Evolutionary conservation across 2,888 invertebrate species (phyloP), one percentile per base, ranked within the genome.

Genomic region (Tiphia femorata): DNA sequence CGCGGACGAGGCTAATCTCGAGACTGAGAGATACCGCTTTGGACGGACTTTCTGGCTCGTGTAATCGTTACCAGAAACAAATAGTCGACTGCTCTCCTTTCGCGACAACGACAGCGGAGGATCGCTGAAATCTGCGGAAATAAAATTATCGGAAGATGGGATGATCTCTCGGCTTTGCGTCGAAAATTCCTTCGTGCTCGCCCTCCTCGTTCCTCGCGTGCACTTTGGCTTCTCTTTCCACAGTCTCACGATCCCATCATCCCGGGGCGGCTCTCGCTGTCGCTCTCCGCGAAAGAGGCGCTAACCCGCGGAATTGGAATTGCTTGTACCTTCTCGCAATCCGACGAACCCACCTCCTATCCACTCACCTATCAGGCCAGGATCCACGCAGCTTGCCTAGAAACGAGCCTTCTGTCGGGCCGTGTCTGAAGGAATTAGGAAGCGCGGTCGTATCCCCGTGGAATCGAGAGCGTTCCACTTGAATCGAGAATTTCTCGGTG

Each of bases 281-380:
- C 56, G 49, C 56, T 51, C 33, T 49, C 12, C 40, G 30, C 21
- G 41, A 14, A 35, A 59, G 57, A 62, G 48, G 54, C 66, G 66
- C 57, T 69, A 64, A 69, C 65, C 66, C 41, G 52, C 54, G 62
- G 54, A 69, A 68, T 68, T 69, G 65, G 63, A 63, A 69, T 62
- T 58, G 52, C 62, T 50, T 48, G 33, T 49, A 59, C 56, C 52
- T 44, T 30, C 44, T 17, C 20, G 10, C 40, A 16, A 41, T 47
- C 37, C 21, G 25, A n/a, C 21, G 35, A 5, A 14, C 29, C 27
- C n/a, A 12, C 40, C 19, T 20, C 3, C 41, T 19, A 20, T 19
- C 25, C 43, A 8, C 27, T 7, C 16, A 7, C 19, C 46, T 6
- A 14, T 7, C 16, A 17, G 19, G 16, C 25, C 46, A 27, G 12